phyloP scores from a whole-genome alignment of 2,797 vertebrate species.

The Choloepus didactylus region DNA sequence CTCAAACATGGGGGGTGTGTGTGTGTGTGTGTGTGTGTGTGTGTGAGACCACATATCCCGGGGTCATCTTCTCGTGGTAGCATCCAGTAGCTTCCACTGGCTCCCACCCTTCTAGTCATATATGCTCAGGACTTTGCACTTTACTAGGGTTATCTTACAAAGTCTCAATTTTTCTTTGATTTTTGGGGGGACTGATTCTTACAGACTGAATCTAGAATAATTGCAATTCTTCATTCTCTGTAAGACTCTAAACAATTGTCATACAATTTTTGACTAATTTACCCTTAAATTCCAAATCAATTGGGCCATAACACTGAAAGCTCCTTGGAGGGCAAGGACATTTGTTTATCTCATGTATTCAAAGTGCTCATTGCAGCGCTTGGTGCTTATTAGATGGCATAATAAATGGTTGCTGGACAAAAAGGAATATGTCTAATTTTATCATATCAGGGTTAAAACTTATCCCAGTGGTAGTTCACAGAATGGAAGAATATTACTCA shows the following conservation, averaged over 20 bases:
- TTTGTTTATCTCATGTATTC: neutral
- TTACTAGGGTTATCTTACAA: neutral
- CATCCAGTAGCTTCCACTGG: neutral
- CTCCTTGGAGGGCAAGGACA: neutral
- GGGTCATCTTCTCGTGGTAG: neutral
- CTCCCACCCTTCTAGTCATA: neutral
- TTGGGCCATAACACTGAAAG: neutral
- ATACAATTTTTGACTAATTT: neutral
- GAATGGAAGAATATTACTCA: constrained; percentile 28
- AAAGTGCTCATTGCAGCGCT: neutral
- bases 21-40: too few species aligned
- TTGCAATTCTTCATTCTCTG: constrained; percentile 37
- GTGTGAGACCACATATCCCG: neutral
- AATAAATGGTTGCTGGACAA: neutral
- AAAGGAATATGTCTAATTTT: neutral
- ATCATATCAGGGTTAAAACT: neutral
- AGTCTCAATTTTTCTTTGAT: neutral
- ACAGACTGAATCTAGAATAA: neutral
- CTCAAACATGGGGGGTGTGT: neutral
- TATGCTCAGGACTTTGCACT: neutral
- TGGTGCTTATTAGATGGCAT: neutral
- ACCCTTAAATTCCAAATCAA: constrained; percentile 26
- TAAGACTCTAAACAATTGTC: neutral
- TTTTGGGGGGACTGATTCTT: neutral
- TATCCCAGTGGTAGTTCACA: neutral